Base-by-base conservation (phyloP, 2,888 invertebrate genomes). In the Lepidochrysops patricia region DNA sequence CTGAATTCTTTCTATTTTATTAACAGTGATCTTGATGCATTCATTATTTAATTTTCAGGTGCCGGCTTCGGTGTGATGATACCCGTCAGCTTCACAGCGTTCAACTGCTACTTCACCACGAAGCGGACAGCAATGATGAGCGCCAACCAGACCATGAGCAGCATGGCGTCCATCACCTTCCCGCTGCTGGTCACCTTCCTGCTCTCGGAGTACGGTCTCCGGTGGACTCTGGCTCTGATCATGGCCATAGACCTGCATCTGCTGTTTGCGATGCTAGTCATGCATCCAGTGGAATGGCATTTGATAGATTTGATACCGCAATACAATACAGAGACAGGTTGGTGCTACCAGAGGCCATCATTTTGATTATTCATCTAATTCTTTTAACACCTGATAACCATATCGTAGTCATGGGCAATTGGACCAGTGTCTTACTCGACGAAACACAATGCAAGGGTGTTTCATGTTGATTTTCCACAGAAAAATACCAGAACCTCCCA, bases 271-370 rank as follows among this genome's bases (percentile, higher is more conserved):
- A 93, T 94, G 92, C 70, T 92, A 50, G 82, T 93, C 43, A 92
- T 95, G 91, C 94, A 94, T 68, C 94, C 95, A 0, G 92, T 94
- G 0, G 91, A 94, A 72, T 93, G 94, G 93, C 94, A 95, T 71
- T 82, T 92, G 83, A 82, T 83, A 13, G 54, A 54, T 19, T 32
- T 32, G 5, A 32, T 15, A 12, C 15, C 54, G 15, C 19, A 29
- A 5, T 54, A 29, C 4, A 54, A 32, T 9, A 15, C 15, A n/a
- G 67, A 68, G 26, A 61, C 65, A 61, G 80, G 84, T 58, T 12
- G 12, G 57, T 48, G 2, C 13, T 13, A n/a, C n/a, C n/a, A n/a
- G n/a, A n/a, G n/a, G n/a, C n/a, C n/a, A n/a, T n/a, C n/a, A n/a
- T n/a, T n/a, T n/a, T n/a, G n/a, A n/a, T n/a, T n/a, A n/a, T n/a